Conservation (phyloP, 1,140 invertebrate genomes). For the Neelides sp. region DNA sequence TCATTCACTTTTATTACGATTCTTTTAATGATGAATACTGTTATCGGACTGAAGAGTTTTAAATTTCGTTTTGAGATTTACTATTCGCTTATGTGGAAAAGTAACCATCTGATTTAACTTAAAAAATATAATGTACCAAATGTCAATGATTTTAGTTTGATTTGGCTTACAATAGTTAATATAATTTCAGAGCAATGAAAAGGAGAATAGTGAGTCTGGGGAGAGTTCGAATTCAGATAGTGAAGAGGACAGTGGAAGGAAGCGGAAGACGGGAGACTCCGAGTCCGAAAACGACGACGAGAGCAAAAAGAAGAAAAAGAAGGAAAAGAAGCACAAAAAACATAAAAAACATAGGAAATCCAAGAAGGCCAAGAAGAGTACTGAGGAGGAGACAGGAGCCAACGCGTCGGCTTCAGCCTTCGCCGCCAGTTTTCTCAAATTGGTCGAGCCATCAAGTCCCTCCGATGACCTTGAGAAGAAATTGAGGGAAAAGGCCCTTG, state of each 20-base stretch:
- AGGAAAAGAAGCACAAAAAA: conserved; percentile 54
- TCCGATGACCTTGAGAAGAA: conserved; percentile 69
- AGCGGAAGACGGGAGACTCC: conserved; percentile 32
- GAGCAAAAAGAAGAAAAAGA: conserved; percentile 55
- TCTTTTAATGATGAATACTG: too few relatives aligned
- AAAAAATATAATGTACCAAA: too few relatives aligned
- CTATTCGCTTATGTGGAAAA: too few relatives aligned
- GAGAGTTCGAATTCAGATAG: too few relatives aligned
- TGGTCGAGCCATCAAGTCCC: conserved; percentile 35
- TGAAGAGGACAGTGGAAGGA: conserved; percentile 23
- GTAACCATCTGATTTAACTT: too few relatives aligned
- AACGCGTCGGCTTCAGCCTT: conserved; percentile 8
- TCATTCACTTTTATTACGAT: too few relatives aligned
- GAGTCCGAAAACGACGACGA: conserved; percentile 39
- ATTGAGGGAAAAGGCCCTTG: conserved; percentile 69
- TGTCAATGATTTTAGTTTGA: too few relatives aligned
- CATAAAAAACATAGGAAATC: conserved; percentile 52
- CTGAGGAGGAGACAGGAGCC: conserved; percentile 27
- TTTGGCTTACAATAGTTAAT: too few relatives aligned
- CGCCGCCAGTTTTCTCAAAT: conserved; percentile 3
- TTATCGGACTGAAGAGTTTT: too few relatives aligned
- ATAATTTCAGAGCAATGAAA: too few relatives aligned
- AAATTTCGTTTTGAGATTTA: too few relatives aligned
- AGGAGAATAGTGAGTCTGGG: too few relatives aligned
- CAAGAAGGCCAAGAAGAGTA: conserved; percentile 14